These are phyloP conservation scores for Andrena dorsata DNA, from an alignment of 2,888 invertebrate genomes.

Conservation along the genomic window DNA sequence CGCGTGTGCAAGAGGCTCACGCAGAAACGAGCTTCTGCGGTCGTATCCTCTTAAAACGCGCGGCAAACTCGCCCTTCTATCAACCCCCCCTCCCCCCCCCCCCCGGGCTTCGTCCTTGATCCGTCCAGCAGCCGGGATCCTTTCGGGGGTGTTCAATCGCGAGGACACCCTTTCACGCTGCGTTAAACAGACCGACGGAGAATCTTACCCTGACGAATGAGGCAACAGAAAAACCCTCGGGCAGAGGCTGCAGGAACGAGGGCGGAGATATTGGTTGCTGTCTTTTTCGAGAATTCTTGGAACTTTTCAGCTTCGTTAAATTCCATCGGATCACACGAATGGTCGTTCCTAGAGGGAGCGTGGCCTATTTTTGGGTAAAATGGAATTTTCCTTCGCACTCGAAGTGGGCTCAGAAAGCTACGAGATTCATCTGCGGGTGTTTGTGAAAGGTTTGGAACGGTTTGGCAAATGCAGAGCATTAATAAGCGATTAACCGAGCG, in stretches of 20 bases:
- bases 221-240: background rate
- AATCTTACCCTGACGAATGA: background rate
- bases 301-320: too few relatives aligned
- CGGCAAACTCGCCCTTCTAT: constrained; percentile 7
- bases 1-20: constrained; percentile 17
- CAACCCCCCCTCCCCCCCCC: background rate
- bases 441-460: too few relatives aligned
- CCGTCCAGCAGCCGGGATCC: background rate
- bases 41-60: constrained; percentile 40
- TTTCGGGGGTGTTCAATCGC: constrained; percentile 10
- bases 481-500: too few relatives aligned
- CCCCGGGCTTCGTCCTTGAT: constrained; percentile 5
- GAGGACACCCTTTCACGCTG: constrained; percentile 17
- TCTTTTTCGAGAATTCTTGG: too few relatives aligned
- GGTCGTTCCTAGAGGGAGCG: too few relatives aligned
- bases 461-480: too few relatives aligned
- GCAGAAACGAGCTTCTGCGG: constrained; percentile 16
- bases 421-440: too few relatives aligned
- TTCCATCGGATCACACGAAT: too few relatives aligned
- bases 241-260: background rate
- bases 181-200: background rate
- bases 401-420: too few relatives aligned
- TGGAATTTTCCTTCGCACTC: too few relatives aligned
- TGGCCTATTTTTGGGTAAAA: too few relatives aligned
- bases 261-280: background rate